Conservation (phyloP, 37 sponge, comb jelly and placozoan genomes). For the Sycon ciliatum region DNA sequence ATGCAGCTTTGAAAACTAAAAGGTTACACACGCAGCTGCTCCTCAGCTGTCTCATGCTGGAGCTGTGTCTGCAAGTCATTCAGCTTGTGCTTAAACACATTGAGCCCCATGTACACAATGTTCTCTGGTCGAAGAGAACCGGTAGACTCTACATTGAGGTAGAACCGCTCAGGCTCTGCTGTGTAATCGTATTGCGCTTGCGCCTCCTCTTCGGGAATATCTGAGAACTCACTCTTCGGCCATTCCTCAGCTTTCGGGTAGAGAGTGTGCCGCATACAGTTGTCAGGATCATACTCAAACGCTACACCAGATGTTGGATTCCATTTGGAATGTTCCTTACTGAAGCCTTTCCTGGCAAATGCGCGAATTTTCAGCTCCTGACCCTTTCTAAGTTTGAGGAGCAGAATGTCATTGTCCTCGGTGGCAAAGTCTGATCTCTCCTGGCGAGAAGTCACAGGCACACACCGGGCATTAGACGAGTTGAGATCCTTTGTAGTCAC, state of each 20-base stretch:
- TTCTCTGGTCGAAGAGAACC: constrained; percentile 88
- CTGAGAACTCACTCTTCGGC: constrained; percentile 95
- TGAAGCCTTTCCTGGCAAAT: constrained; percentile 88
- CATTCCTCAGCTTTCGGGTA: constrained; percentile 96
- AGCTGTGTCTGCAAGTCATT: constrained; percentile 78
- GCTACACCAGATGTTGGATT: constrained; percentile 84
- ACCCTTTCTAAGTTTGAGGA: constrained; percentile 85
- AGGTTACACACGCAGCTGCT: neutral
- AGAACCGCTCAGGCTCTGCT: constrained; percentile 81
- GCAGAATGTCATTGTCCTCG: constrained; percentile 66
- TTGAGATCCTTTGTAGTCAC: constrained; percentile 86
- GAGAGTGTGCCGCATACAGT: constrained; percentile 92
- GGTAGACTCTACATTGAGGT: constrained; percentile 80
- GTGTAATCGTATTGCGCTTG: constrained; percentile 89
- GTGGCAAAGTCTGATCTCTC: too few relatives aligned
- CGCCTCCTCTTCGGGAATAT: constrained; percentile 65
- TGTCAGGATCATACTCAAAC: constrained; percentile 99
- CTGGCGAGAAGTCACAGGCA: constrained; percentile 74
- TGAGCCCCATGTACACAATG: constrained; percentile 80
- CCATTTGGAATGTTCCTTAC: constrained; percentile 99
- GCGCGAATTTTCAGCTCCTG: constrained; percentile 82
- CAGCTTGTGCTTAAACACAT: constrained; percentile 87
- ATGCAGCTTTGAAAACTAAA: too few relatives aligned
- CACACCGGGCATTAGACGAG: constrained; percentile 61
- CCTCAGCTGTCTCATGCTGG: constrained; percentile 81